phyloP scores from a whole-genome alignment of 2,797 vertebrate species.

The Cossypha caffra region DNA sequence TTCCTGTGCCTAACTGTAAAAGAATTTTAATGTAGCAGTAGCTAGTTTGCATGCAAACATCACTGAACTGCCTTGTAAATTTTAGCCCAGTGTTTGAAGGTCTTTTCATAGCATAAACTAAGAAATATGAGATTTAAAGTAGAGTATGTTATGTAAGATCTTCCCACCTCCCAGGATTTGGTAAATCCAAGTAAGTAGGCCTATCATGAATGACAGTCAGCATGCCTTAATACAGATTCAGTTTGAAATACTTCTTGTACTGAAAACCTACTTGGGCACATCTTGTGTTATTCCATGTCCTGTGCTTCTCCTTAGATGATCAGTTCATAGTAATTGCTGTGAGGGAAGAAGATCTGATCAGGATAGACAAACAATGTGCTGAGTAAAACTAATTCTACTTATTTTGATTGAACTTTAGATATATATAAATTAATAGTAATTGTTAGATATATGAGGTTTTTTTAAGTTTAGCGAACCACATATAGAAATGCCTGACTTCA shows the following conservation, averaged over 20 bases:
- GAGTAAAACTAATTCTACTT: neutral
- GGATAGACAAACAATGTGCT: neutral
- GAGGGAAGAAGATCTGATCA: neutral
- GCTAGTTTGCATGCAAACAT: neutral
- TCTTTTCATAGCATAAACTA: neutral
- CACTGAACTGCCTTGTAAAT: neutral
- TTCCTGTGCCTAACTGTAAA: neutral
- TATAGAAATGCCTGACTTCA: neutral
- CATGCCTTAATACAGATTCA: neutral
- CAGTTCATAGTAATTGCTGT: neutral
- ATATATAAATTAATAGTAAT: neutral
- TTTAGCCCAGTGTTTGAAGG: neutral
- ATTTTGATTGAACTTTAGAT: neutral
- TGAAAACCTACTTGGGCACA: neutral
- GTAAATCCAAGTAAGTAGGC: neutral
- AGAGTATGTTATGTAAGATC: neutral
- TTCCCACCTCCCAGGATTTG: neutral
- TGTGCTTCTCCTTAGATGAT: neutral
- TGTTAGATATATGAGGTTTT: neutral
- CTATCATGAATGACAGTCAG: neutral
- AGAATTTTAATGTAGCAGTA: neutral
- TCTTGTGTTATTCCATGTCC: neutral
- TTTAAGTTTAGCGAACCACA: neutral
- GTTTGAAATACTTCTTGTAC: neutral
- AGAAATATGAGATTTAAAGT: neutral